Base-by-base conservation (phyloP, 2,888 invertebrate species). In the Hyles lineata region DNA sequence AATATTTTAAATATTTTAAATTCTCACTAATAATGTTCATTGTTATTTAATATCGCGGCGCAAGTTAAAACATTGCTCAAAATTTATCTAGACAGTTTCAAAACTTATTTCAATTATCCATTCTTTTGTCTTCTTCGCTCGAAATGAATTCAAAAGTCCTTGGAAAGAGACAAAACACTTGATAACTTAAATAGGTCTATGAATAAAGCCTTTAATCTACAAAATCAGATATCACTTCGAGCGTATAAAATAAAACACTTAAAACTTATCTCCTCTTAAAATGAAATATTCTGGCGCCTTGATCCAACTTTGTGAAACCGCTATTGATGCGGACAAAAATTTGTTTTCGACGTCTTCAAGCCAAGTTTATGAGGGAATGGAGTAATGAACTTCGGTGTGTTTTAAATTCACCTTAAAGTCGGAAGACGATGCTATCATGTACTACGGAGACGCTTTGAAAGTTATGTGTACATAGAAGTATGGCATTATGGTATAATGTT, bases 331-430 rank as follows among this genome's bases (percentile, higher is more conserved):
- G 60, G 17, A 60, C 60, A 60, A 60, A 29, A 23, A 60, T 25
- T 60, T 60, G 60, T 60, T 60, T 60, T 23, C 60, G 60, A 60
- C 60, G 60, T 60, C 60, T 23, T 23, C 25, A 60, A 21, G 60
- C 23, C 3, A 25, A 60, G 60, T 60, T 60, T 60, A 17, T 25
- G 29, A 23, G 21, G 23, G 59, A 59, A 59, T 3, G 60, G 25
- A 60, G 25, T 60, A 29, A 17, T 25, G 60, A 60, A 60, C 60
- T 25, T 23, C 25, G 17, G 17, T 15, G 17, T 60, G 17, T 25
- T 60, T 60, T 25, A 60, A 25, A 60, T 60, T 25, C 25, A 60
- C 60, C 23, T 60, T 17, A 25, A 60, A 17, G 25, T 60, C 25
- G 11, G 60, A 17, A 6, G 55, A 55, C 55, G n/a, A 19, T 19